Evolutionary conservation across 2,113 vertebrate genomes (phyloP), one percentile per base, ranked within the genome.

Genomic region (Bufo gargarizans): DNA sequence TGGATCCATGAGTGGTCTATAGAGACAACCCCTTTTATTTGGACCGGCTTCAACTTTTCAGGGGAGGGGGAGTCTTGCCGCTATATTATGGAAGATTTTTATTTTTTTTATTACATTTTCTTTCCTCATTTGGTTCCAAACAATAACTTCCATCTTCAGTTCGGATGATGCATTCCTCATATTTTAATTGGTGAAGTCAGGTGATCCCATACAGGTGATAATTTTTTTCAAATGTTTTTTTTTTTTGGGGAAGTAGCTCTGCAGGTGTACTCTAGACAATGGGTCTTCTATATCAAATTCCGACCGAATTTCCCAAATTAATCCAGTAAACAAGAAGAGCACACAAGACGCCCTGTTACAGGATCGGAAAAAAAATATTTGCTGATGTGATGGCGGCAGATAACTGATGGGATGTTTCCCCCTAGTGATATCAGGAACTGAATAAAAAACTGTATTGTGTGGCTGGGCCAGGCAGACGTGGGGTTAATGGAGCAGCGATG

Each of bases 401-500:
- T 85, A 43, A 76, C 43, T n/a, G 50, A 50, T 53, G 19, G 13
- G 63, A 67, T 65, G 69, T 67, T 22, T 20, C 80, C 71, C 77
- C 59, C 47, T 19, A 10, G 33, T 65, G 33, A 65, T 50, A 69
- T 50, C 61, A 67, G 81, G 33, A 82, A 50, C 11, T 13, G 80
- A 63, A 45, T 45, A 33, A 63, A 43, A 45, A 16, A 67, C 22
- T 1, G 49, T 53, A 49, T 83, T 83, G 80, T 82, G 59, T 65
- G 43, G 0, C 77, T 90, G 90, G 90, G 91, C 6, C 55, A 5
- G 33, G 84, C 9, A 59, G 85, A 61, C 13, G 59, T 1, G 45
- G 89, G 88, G 86, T 85, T 20, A 82, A 88, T 69, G 78, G 84
- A 81, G 82, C 53, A 89, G 77, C 69, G 61, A 45, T 88, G 76